Evolutionary conservation across 2,888 invertebrate genomes (phyloP), one percentile per base, ranked within the genome.

Genomic region (Apodemia hepburni): DNA sequence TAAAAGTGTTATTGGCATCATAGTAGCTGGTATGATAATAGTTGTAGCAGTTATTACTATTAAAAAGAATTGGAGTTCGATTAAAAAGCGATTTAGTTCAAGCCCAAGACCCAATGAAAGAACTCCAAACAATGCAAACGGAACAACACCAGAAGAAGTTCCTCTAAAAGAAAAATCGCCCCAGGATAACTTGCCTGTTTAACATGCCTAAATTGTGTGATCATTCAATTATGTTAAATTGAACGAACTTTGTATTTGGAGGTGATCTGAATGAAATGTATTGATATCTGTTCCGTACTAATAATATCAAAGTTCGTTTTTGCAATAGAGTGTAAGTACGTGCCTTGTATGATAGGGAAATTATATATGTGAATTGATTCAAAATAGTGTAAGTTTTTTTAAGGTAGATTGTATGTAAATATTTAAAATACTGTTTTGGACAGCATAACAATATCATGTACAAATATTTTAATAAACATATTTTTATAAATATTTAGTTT

Each of bases 41-140:
- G 87, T 93, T 2, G 84, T 92, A 2, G 92, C 92, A 15, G 92
- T 89, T 17, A 92, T 93, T 61, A 87, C 90, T 15, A 83, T 92
- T 11, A 93, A 93, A 74, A 93, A 93, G 78, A 93, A 92, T 75
- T 92, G 93, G 86, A 92, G 87, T 71, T 87, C 88, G n/a, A 88
- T 92, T 49, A 86, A 72, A 68, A 87, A 84, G 63, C 74, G 80
- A 62, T 90, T 88, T 67, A 81, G 81, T 69, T 87, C 88, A 11
- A 75, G 82, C 9, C 83, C 86, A 15, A 80, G 85, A 54, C 80
- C 82, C 5, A 81, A 79, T 66, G 87, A 84, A 27, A 78, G 83
- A 42, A 54, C 22, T 54, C 27, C 27, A 54, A 54, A 54, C 22
- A 82, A 73, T 58, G 74, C 77, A 15, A 88, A 87, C 64, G 85